Conservation (phyloP, 2,797 vertebrate genomes). For the Cuculus canorus region DNA sequence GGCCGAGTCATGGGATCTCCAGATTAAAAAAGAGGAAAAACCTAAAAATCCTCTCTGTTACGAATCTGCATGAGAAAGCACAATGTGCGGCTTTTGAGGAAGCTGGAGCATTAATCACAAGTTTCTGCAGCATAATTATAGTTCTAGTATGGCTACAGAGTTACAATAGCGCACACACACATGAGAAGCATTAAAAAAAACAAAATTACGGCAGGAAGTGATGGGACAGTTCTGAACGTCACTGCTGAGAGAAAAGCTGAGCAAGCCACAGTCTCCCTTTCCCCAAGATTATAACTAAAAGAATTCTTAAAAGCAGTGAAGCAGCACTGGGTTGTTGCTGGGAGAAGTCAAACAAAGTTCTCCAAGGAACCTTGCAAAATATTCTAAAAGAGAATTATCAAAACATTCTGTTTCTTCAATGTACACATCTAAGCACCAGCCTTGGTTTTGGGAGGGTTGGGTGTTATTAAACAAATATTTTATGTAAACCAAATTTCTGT, state of each 20-base stretch:
- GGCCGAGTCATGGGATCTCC: not conserved
- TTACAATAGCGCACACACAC: not conserved
- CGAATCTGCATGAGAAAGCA: conserved; percentile 45
- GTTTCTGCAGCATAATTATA: conserved; percentile 4
- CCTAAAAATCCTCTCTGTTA: not conserved
- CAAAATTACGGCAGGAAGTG: not conserved
- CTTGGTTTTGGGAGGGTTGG: rapidly evolving
- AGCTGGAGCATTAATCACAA: not conserved
- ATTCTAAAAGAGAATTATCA: not conserved
- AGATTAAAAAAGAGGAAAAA: conserved; percentile 3
- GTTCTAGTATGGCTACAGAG: not conserved
- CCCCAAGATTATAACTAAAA: not conserved
- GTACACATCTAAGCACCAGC: not conserved
- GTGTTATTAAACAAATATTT: not conserved
- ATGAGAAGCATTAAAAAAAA: not conserved
- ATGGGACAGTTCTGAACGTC: not conserved
- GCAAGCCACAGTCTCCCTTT: not conserved
- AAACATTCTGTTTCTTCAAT: not conserved
- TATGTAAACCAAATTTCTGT: not conserved
- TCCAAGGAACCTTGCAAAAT: not conserved
- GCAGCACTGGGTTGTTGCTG: rapidly evolving
- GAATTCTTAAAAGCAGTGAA: not conserved
- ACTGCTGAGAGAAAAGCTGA: not conserved
- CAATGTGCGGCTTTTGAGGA: conserved; percentile 53
- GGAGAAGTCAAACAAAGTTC: not conserved